Evolutionary conservation across 1,140 invertebrate species (phyloP), one percentile per base, ranked within the genome.

Genomic region (Pantala flavescens): DNA sequence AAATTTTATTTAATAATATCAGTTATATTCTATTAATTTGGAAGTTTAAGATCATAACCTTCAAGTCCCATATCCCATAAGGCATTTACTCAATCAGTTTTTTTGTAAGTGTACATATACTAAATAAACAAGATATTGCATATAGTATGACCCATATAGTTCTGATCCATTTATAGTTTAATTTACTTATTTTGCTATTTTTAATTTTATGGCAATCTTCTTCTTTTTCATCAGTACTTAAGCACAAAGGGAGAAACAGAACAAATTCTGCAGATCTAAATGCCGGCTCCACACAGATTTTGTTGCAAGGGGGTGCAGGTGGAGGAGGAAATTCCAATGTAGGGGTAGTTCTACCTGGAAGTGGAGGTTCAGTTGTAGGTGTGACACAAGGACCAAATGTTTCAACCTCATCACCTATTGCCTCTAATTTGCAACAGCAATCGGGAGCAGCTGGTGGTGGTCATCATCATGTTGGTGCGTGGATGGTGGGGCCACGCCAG

Each of bases 161-260:
- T n/a, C n/a, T n/a, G n/a, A n/a, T n/a, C n/a, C n/a, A n/a, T n/a
- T n/a, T n/a, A n/a, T n/a, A n/a, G n/a, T n/a, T n/a, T n/a, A n/a
- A n/a, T n/a, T n/a, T n/a, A n/a, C n/a, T n/a, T n/a, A n/a, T n/a
- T n/a, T n/a, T n/a, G n/a, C n/a, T n/a, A n/a, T n/a, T n/a, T n/a
- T n/a, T 36, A 36, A 36, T 36, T 36, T 36, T 36, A 36, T 36
- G 28, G 28, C 2, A 36, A 36, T 36, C 2, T 36, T 36, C 28
- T 36, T 36, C 28, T 36, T 36, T 36, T 36, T 9, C 49, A 63
- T 63, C 81, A 84, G 84, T 84, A 82, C 81, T 84, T 80, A 84
- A 84, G 80, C 84, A 84, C 82, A 84, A 84, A 83, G 83, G 82
- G 81, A 83, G 83, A 82, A 84, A 83, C 81, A 82, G 82, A 81